Percentiles rank a stretch among this genome's conserved stretches.
phyloP scores from a whole-genome alignment of 2,888 invertebrate species.

The Prenolepis imparis region DNA sequence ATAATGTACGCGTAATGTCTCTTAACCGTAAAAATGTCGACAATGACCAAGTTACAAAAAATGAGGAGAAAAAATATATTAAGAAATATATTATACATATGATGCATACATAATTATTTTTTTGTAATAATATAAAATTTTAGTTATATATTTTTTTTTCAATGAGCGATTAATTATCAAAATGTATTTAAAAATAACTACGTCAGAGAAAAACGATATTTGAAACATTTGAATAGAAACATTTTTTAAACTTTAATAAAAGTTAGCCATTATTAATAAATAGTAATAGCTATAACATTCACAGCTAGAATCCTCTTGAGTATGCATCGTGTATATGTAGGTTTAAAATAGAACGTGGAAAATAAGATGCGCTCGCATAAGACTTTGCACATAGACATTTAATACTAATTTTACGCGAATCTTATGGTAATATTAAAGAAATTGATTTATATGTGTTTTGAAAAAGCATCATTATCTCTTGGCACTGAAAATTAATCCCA shows the following conservation, averaged over 20 bases:
- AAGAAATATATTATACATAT: neutral
- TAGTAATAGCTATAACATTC: neutral
- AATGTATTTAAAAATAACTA: neutral
- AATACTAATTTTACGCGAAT: constrained; percentile 23
- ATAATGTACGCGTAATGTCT: neutral
- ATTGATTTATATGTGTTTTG: constrained; percentile 21
- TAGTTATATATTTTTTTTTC: neutral
- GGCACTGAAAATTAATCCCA: constrained; percentile 42
- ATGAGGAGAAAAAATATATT: neutral
- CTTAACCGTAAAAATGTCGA: constrained; percentile 4
- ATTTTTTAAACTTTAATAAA: neutral
- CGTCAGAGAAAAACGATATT: neutral
- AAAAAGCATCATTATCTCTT: neutral
- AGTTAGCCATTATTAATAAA: neutral
- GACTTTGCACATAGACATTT: constrained; percentile 2
- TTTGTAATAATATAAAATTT: neutral
- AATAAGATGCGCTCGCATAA: constrained; percentile 7
- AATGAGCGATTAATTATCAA: neutral
- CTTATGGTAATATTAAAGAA: constrained; percentile 21
- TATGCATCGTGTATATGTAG: neutral
- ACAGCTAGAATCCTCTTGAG: neutral
- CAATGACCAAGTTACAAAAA: neutral
- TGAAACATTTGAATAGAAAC: neutral
- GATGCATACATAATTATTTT: neutral
- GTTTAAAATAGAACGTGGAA: constrained; percentile 29